These are phyloP conservation scores for Arion vulgaris DNA, from an alignment of 1,140 invertebrate genomes.

Conservation along the genomic window DNA sequence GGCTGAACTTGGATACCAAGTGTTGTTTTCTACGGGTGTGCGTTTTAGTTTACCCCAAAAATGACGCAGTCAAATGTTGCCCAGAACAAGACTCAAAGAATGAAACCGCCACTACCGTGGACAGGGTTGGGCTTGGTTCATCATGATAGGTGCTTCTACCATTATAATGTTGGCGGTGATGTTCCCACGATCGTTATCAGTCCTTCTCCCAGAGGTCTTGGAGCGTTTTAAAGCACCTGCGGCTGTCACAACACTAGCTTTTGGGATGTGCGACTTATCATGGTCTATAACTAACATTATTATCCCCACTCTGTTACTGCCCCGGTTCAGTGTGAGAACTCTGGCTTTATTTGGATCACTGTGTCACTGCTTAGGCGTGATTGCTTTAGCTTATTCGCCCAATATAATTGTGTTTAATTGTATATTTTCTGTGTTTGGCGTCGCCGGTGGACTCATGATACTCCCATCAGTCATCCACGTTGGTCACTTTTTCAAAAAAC, in stretches of 20 bases:
- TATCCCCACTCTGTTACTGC: neutral
- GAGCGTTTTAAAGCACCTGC: neutral
- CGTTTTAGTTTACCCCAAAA: too few species aligned
- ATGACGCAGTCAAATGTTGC: neutral
- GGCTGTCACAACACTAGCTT: neutral
- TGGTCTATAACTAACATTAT: neutral
- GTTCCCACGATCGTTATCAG: neutral
- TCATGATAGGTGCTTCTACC: neutral
- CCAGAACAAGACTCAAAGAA: neutral
- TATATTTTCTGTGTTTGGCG: neutral
- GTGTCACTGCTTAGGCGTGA: neutral
- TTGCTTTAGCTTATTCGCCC: neutral
- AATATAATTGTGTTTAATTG: neutral
- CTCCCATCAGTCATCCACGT: neutral
- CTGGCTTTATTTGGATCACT: neutral
- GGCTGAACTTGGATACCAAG: too few species aligned
- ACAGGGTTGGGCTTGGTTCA: slow-evolving; percentile 13
- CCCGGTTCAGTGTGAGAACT: neutral
- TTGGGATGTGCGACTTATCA: neutral
- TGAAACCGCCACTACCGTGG: neutral
- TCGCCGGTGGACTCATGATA: neutral
- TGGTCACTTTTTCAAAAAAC: slow-evolving; percentile 23
- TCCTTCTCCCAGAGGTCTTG: neutral
- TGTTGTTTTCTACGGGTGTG: too few species aligned
- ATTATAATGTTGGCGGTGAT: neutral